Conservation (phyloP, 2,888 invertebrate genomes). For the Agrochola lychnidis region DNA sequence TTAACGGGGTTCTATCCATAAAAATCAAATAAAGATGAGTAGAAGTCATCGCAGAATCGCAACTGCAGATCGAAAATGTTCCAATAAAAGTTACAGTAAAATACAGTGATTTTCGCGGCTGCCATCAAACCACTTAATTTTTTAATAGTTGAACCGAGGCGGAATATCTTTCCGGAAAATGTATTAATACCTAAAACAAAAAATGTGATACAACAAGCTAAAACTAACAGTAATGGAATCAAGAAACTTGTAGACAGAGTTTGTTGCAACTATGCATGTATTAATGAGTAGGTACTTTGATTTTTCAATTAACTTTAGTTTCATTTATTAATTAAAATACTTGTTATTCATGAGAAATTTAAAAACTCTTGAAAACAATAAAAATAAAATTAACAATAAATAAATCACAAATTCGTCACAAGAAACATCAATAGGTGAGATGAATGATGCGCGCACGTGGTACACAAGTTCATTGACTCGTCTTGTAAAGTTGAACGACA, state of each 20-base stretch:
- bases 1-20: background rate
- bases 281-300: background rate
- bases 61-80: background rate
- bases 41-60: background rate
- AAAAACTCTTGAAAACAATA: background rate
- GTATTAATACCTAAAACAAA: background rate
- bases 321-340: background rate
- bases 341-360: background rate
- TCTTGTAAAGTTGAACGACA: constrained; percentile 60
- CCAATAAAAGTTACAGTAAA: background rate
- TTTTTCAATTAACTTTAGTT: background rate
- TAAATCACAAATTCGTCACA: constrained; percentile 4
- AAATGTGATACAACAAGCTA: no score
- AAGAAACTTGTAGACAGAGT: background rate
- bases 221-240: background rate
- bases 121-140: background rate
- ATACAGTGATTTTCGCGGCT: background rate
- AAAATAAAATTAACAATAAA: background rate
- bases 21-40: background rate
- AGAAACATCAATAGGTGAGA: constrained; percentile 1
- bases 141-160: background rate
- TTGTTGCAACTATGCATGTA: background rate
- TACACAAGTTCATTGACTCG: constrained; percentile 47
- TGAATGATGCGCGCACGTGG: constrained; percentile 25
- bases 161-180: background rate